Base-by-base conservation (phyloP, 2,888 invertebrate genomes). In the Eupithecia insigniata region DNA sequence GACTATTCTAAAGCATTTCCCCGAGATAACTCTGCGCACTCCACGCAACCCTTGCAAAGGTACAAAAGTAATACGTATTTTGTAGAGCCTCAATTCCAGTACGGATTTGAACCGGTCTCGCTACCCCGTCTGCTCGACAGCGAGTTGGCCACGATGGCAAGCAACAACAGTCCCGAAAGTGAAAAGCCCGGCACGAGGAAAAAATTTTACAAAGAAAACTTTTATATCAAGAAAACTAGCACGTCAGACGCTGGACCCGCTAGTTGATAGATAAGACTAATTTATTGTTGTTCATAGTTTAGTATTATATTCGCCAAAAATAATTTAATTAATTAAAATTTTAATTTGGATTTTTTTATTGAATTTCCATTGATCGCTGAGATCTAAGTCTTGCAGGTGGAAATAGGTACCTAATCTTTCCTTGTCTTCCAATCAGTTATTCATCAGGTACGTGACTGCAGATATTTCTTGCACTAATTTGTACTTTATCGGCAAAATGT, bases 51-150 rank as follows among this genome's bases (percentile, higher is more conserved):
- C 4, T 82, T 81, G 51, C 86, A 87, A 69, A 85, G 81, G 60
- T 89, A 87, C 70, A 89, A 84, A 72, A 83, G 80, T 70, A 90
- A 86, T 79, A 92, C 92, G 51, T 88, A 88, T 73, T 92, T 93
- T 72, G 92, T 93, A 55, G 93, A 93, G 78, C 94, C 94, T 0
- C 93, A 92, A 74, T 94, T 91, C 79, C 93, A 94, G 77, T 94
- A 94, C 78, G 94, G 94, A 12, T 94, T 94, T 81, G 92, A 93
- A 76, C 94, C 94, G 14, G 84, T 92, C 69, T 80, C 88, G 12
- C 78, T 92, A 75, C 92, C 93, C 51, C 84, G 84, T 70, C 81
- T 92, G 32, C 84, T 93, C 43, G 93, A 93, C 76, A 92, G 92
- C 74, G 93, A 93, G 78, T 79, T 92, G 32, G 87, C 93, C 22